A percentile compares a stretch with the other conserved stretches of the same genome.
Conservation (phyloP, 2,113 vertebrate genomes). For the Elephantulus edwardii region DNA sequence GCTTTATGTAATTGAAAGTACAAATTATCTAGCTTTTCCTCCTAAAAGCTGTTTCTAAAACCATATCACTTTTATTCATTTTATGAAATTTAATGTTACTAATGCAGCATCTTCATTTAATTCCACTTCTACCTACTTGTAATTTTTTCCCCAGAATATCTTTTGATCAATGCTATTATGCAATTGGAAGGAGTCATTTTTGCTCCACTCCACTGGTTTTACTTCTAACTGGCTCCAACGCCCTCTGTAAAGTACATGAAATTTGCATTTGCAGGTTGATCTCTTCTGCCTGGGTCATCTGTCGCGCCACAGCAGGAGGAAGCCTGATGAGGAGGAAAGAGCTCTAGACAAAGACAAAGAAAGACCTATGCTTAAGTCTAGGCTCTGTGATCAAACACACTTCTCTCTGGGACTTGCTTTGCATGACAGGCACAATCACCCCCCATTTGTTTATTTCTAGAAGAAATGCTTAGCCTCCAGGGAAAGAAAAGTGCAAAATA, state of each 20-base stretch:
- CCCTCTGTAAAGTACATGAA: neutral
- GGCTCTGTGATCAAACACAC: slow-evolving; percentile 28
- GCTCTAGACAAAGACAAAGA: neutral
- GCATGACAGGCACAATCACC: slow-evolving; percentile 3
- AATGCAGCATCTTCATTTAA: slow-evolving; percentile 24
- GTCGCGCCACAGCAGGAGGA: neutral
- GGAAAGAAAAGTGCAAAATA: neutral
- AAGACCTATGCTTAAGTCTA: slow-evolving; percentile 3
- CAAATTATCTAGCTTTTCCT: neutral
- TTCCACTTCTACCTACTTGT: neutral
- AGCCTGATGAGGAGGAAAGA: neutral
- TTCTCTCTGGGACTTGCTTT: slow-evolving; percentile 33
- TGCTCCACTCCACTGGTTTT: neutral
- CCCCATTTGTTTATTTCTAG: slow-evolving; percentile 51
- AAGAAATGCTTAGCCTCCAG: slow-evolving; percentile 36
- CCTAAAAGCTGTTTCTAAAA: slow-evolving; percentile 36
- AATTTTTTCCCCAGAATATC: slow-evolving; percentile 4
- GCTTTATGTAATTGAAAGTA: neutral
- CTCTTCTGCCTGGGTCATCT: neutral
- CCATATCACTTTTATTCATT: neutral
- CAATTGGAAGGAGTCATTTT: neutral
- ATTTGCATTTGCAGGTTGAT: neutral
- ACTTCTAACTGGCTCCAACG: neutral
- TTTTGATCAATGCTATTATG: neutral
- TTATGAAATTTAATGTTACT: neutral